Evolutionary conservation across 2,113 vertebrate genomes (phyloP), one percentile per base, ranked within the genome.

Genomic region (Tetrao urogallus): DNA sequence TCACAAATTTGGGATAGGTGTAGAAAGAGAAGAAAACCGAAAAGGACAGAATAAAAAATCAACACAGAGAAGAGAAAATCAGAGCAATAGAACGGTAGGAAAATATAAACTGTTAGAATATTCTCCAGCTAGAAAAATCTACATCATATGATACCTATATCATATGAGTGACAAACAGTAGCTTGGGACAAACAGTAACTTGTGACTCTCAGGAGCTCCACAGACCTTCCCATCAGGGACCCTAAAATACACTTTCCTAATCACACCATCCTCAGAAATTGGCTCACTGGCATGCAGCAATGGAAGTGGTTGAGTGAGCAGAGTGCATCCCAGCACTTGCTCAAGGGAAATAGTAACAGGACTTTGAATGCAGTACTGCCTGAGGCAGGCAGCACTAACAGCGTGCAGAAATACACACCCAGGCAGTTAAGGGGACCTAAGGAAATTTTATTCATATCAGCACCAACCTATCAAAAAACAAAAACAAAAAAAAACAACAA

Each of bases 1-100:
- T 70, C 61, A 30, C 25, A 72, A 84, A 75, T 71, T 47, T 50
- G 22, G 13, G 8, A 12, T 57, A 72, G 3, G 15, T 65, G 36
- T 4, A 75, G 48, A 60, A 83, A 43, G 32, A 88, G 65, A 83
- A 81, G 20, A 86, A 88, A 87, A 19, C 1, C 11, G 16, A 38
- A 67, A 36, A 74, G 4, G 65, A 7, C 9, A 48, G 3, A 0
- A 42, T 10, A 13, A 22, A 63, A 63, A 54, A 20, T 0, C 4
- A 30, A 4, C 28, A 28, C 22, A 21, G 30, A 56, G 79, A 14
- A 87, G 22, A 88, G 12, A 67, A 7, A 50, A 32, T 57, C 56
- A 48, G 9, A 89, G n/a, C 6, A 70, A 22, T 2, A 42, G 14
- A 76, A 34, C 6, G 17, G 43, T 11, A 80, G 36, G 15, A 54